A percentile compares a stretch with the other conserved stretches of the same genome.
Conservation (phyloP, 2,797 vertebrate species). For the Myotis findleyi region DNA sequence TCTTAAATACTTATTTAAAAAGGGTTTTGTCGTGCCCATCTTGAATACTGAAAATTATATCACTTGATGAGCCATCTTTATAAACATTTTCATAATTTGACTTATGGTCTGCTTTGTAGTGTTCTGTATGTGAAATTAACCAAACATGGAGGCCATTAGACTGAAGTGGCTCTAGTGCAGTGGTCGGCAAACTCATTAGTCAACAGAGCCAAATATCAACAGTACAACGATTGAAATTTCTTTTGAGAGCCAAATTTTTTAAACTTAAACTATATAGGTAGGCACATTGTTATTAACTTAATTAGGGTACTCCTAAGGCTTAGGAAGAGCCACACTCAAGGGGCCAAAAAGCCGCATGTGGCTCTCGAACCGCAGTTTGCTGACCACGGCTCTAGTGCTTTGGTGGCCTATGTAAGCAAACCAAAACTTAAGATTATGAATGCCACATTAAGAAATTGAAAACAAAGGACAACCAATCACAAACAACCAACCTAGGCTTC, state of each 20-base stretch:
- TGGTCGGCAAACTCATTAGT: no score
- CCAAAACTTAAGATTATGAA: not conserved
- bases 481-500: not conserved
- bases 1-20: not conserved
- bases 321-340: no score
- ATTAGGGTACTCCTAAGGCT: no score
- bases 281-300: no score
- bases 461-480: not conserved
- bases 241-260: no score
- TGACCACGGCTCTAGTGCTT: not conserved
- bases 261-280: no score
- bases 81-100: constrained; percentile 39
- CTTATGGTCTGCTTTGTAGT: not conserved
- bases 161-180: not conserved
- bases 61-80: not conserved
- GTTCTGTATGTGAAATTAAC: not conserved
- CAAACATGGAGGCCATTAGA: not conserved
- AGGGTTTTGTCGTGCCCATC: not conserved
- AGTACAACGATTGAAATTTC: no score
- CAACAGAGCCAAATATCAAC: no score
- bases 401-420: not conserved
- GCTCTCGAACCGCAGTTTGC: no score
- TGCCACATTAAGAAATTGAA: not conserved
- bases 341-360: no score
- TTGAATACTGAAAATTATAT: not conserved